Evolutionary conservation across 2,797 vertebrate genomes (phyloP), one percentile per base, ranked within the genome.

Genomic region (Lemur catta): DNA sequence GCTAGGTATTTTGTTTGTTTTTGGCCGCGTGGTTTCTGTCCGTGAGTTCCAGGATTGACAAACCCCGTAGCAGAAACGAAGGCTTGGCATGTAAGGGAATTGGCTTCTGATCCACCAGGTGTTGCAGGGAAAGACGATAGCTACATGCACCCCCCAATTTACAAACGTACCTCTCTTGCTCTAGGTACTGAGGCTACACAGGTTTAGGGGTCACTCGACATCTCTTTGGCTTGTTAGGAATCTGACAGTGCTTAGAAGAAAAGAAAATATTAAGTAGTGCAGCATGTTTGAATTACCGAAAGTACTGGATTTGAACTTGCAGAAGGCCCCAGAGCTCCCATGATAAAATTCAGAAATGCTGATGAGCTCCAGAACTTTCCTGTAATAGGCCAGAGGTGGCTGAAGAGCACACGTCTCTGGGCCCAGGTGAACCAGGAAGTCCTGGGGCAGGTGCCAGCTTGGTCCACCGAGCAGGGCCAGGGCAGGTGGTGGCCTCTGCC

Each of bases 321-420:
- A 67, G 41, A 79, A 35, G 72, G 38, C 17, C 14, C 48, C 57
- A 59, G 74, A 52, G 30, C 48, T 26, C 71, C 24, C 13, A n/a
- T 1, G 26, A 59, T 67, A n/a, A 28, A 48, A 57, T 72, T 48
- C 20, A 6, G 6, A 35, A 57, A 57, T 63, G 26, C 46, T 12
- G 43, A 67, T 61, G 30, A 65, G 28, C 65, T 65, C 35, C 52
- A 30, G 28, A 28, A 5, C 38, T 30, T 28, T 52, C 38, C 30
- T 7, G 10, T 33, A 35, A 20, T 20, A 55, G 65, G 43, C 1
- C 2, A 46, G 18, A 33, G 12, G 48, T 3, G n/a, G 26, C 6
- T 4, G 0, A 13, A 11, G 11, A 80, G 12, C 8, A n/a, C 0
- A 0, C 0, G 0, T 52, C 26, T 71, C 8, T 57, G 41, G 55